Evolutionary conservation across 1,140 invertebrate species (phyloP), one percentile per base, ranked within the genome.

Genomic region (Gonatopus flavifemur): DNA sequence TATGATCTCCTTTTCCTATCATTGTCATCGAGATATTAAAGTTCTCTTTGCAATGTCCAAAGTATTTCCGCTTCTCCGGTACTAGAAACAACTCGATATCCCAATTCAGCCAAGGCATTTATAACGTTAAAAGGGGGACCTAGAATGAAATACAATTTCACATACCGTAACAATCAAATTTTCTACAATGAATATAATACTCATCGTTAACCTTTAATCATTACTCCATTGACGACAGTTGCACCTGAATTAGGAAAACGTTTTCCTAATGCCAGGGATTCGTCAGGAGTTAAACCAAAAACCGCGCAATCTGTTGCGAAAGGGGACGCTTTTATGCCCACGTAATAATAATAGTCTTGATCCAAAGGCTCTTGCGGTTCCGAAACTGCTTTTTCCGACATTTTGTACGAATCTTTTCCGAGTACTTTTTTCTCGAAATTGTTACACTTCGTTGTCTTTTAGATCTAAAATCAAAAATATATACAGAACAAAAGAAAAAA

Each of bases 41-140:
- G 70, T 73, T 90, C 88, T 64, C 89, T 82, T 68, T 88, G 84
- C 72, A 91, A 76, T 20, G 89, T 92, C 88, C 89, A 92, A 62
- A 88, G 84, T 62, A 89, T 84, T 75, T 91, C 88, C 12, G 84
- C 77, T 68, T 91, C 88, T 18, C 89, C 89, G 51, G 87, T 88
- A 69, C 82, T 88, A 62, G 84, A 84, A 54, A 90, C 76, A 31
- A 92, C 84, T 66, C 83, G 83, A 70, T 91, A 92, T 38, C 88
- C 88, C 45, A 91, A 76, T 65, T 89, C 84, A 49, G 83, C 82
- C 52, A 91, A 69, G 19, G 86, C 80, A 68, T 91, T 92, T 43
- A 92, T 83, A 46, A 88, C 79, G 41, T 77, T 62, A 39, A 88
- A 68, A 4, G 86, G 83, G 31, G 83, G 70, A 65, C 77, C 77